Percentiles rank a stretch among this genome's conserved stretches.
Conservation (phyloP, 1,140 invertebrate genomes). For the Drosophila fuyamai region DNA sequence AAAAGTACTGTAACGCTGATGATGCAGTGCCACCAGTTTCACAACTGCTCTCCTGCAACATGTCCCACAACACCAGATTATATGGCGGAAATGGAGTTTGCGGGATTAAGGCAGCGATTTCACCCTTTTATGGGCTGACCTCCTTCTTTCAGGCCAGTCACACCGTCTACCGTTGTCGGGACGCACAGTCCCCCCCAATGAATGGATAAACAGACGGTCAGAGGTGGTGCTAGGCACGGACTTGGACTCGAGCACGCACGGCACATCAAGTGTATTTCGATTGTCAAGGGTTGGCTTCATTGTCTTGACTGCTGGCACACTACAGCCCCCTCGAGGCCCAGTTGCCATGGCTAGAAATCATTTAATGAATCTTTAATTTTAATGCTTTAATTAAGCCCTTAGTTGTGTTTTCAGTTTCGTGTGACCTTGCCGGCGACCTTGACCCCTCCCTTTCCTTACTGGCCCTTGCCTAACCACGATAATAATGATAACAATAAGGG, state of each 20-base stretch:
- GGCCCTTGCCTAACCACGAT: slow-evolving; percentile 1
- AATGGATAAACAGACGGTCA: slow-evolving; percentile 51
- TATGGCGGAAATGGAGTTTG: not conserved
- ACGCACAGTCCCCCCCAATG: slow-evolving; percentile 1
- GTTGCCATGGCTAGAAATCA: slow-evolving; percentile 32
- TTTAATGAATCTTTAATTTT: slow-evolving; percentile 82
- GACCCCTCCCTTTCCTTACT: slow-evolving; percentile 11
- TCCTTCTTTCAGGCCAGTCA: slow-evolving; percentile 19
- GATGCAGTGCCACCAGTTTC: no score
- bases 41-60: no score
- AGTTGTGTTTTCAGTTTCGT: slow-evolving; percentile 2
- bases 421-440: slow-evolving; percentile 71
- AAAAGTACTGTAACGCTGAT: no score
- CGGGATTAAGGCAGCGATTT: not conserved
- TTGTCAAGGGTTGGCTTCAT: slow-evolving; percentile 62
- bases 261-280: slow-evolving; percentile 75
- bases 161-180: not conserved
- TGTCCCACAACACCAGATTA: not conserved
- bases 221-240: slow-evolving; percentile 47
- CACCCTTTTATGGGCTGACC: slow-evolving; percentile 8
- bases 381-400: slow-evolving; percentile 69
- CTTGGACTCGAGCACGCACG: slow-evolving; percentile 76
- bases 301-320: slow-evolving; percentile 7
- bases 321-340: not conserved
- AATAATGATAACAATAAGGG: slow-evolving; percentile 3